Evolutionary conservation across 1,140 invertebrate species (phyloP), one percentile per base, ranked within the genome.

Genomic region (Drosophila azteca): DNA sequence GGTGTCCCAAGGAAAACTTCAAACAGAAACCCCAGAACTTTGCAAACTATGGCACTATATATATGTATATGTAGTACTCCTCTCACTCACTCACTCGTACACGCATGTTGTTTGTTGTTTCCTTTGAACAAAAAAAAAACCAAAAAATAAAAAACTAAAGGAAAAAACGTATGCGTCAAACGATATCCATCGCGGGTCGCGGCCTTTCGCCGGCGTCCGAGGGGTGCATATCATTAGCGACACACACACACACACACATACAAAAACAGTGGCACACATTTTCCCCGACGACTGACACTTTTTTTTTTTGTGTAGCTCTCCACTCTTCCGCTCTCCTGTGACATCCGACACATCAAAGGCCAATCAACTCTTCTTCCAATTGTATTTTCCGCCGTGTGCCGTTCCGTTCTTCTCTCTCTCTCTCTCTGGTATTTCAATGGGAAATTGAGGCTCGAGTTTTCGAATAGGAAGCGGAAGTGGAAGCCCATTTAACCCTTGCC

Each of bases 211-310:
- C 35, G 35, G 35, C 35, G 52, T 45, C 53, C 51, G 46, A 88
- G 79, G 83, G 83, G 83, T 88, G 83, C 83, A 88, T 88, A 88
- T 88, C 83, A 88, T 88, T 88, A 88, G 67, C 64, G 66, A 62
- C 67, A 65, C 74, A 77, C 58, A 9, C 20, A 46, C 17, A 57
- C 35, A 48, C 35, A 44, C 41, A 51, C 20, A 57, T 45, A 46
- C 49, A 53, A 67, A 69, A 76, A 63, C 80, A 77, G 75, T 77
- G 76, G 58, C 75, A 87, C 79, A 87, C 83, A 87, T 87, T 87
- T 83, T 73, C 79, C 83, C 35, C 35, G 35, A 39, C 35, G 68
- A 88, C 70, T 83, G 79, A 79, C 83, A 88, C 84, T 84, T 77
- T 84, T 83, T 79, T 70, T 58, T 50, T 20, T 20, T 20, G n/a